Evolutionary conservation across 2,888 invertebrate genomes (phyloP), one percentile per base, ranked within the genome.

Genomic region (Catocala sponsa): DNA sequence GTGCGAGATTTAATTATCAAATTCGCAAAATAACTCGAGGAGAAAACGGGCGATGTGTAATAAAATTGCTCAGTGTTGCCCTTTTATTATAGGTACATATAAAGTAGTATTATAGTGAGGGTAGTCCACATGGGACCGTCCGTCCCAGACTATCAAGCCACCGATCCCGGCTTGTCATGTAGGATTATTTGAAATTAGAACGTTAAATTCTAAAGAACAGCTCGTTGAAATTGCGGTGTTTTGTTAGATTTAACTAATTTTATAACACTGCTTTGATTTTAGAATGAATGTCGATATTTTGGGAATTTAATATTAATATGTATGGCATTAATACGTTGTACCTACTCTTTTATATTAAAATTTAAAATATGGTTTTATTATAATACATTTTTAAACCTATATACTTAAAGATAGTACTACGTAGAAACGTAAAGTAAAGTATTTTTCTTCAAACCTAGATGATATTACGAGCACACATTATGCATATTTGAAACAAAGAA

Each of bases 151-250:
- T 70, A 68, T 74, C 60, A 47, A 52, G 43, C 25, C 13, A 47
- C 54, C 47, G 41, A 48, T 47, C 33, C 54, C 52, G 52, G 35
- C 48, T 63, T 65, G 65, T 61, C 70, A 64, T 72, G 62, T 64
- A 64, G 67, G 72, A 67, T 67, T 76, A 72, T 62, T 47, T 35
- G 44, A 76, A 67, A 68, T 70, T 64, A 64, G 58, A 55, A 5
- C 35, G 35, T 38, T 38, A 38, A 38, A 15, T 25, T 47, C 7
- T 38, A 38, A 38, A 38, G 35, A 38, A 38, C 35, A 38, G 35
- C 35, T 7, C 35, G 35, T 38, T 38, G 46, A 55, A 60, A 63
- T 58, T n/a, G 54, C 72, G 43, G 49, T 60, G 59, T 61, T 70
- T 65, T 55, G 63, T 70, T 61, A 59, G 44, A 59, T 63, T 59